A percentile compares a stretch with the other conserved stretches of the same genome.
These are phyloP conservation scores for Hesperia comma DNA, from an alignment of 2,888 invertebrate species.

Conservation along the genomic window DNA sequence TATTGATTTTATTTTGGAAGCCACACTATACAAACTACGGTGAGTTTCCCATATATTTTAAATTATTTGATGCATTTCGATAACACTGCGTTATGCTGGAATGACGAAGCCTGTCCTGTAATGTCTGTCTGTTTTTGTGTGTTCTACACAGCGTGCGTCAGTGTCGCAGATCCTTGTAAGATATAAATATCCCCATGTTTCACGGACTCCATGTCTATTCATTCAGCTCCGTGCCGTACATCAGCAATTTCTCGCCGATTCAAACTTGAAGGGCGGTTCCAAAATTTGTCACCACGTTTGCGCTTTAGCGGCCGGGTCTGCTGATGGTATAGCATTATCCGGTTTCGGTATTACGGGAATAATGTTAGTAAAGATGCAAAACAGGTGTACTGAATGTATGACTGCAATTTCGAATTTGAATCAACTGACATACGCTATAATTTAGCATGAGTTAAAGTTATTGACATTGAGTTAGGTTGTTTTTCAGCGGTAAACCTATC, in stretches of 20 bases:
- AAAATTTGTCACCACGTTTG: constrained; percentile 42
- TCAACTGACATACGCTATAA: too few species aligned
- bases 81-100: constrained; percentile 50
- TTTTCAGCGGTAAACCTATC: not conserved
- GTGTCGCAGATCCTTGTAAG: constrained; percentile 48
- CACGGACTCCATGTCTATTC: constrained; percentile 33
- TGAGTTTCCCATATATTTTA: constrained; percentile 40
- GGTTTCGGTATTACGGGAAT: not conserved
- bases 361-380: not conserved
- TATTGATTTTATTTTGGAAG: constrained; percentile 45
- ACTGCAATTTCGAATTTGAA: too few species aligned
- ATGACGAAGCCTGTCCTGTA: constrained; percentile 71
- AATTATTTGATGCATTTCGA: constrained; percentile 37
- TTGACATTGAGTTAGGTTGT: not conserved
- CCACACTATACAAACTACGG: constrained; percentile 41
- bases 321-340: not conserved
- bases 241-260: constrained; percentile 16
- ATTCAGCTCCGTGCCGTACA: constrained; percentile 14
- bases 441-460: too few species aligned
- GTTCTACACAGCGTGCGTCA: constrained; percentile 49
- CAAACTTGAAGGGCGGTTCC: constrained; percentile 47
- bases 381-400: not conserved
- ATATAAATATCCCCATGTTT: constrained; percentile 52
- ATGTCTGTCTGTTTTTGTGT: constrained; percentile 55
- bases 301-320: constrained; percentile 33